phyloP scores from a whole-genome alignment of 2,888 invertebrate genomes.

The Ypsolopha scabrella region DNA sequence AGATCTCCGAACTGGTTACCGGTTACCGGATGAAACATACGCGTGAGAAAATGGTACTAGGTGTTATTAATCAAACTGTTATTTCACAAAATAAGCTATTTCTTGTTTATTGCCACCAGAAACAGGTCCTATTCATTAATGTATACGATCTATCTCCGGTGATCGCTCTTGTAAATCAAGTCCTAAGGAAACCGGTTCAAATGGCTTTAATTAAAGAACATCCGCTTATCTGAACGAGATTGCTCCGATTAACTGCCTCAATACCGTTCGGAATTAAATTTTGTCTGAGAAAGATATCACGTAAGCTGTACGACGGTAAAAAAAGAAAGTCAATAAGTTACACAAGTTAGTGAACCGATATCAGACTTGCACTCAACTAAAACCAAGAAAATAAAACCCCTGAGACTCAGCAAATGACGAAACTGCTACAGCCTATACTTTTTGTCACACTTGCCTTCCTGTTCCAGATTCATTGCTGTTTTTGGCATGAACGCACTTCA shows the following conservation, averaged over 20 bases:
- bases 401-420: too few species aligned
- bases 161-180: slow-evolving; percentile 5
- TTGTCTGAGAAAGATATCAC: slow-evolving; percentile 15
- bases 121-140: neutral
- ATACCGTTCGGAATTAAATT: slow-evolving; percentile 23
- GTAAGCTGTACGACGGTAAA: neutral
- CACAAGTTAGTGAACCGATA: too few species aligned
- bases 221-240: slow-evolving; percentile 30
- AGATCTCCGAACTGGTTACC: neutral
- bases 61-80: neutral
- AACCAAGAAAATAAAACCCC: too few species aligned
- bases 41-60: slow-evolving; percentile 1
- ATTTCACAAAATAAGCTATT: neutral
- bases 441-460: too few species aligned
- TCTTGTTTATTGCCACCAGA: neutral
- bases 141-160: neutral
- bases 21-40: neutral
- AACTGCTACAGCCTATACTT: too few species aligned
- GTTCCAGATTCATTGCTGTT: too few species aligned
- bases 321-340: neutral
- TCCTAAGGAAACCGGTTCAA: slow-evolving; percentile 20
- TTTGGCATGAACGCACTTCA: too few species aligned
- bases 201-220: slow-evolving; percentile 34
- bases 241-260: slow-evolving; percentile 22
- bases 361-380: too few species aligned